phyloP scores from a whole-genome alignment of 2,797 vertebrate species.

The Anguilla obscura region DNA sequence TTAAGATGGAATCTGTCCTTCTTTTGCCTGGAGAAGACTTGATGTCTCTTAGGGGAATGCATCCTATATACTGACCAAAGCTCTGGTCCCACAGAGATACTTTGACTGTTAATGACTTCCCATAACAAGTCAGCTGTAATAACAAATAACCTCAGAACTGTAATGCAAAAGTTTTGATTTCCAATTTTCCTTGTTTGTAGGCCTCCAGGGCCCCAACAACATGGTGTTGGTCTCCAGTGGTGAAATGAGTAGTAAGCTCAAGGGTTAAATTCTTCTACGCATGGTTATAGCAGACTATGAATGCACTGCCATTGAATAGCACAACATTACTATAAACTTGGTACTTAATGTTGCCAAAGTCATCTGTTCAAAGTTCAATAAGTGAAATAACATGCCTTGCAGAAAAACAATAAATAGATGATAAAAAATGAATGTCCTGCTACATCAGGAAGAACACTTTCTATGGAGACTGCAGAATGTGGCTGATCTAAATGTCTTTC shows the following conservation, averaged over 20 bases:
- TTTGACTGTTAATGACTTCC: neutral
- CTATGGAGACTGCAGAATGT: neutral
- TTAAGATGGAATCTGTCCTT: conserved; percentile 41
- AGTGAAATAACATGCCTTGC: neutral
- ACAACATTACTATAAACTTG: neutral
- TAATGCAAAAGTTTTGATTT: conserved; percentile 4
- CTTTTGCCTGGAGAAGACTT: neutral
- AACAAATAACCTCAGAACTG: neutral
- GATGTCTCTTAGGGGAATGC: neutral
- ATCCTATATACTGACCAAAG: neutral
- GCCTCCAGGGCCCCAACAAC: neutral
- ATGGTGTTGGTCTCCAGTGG: neutral
- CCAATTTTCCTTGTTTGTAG: neutral
- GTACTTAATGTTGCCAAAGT: neutral
- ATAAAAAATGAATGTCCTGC: conserved; percentile 26
- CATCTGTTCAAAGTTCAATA: neutral
- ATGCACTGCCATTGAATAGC: neutral
- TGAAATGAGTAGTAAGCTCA: neutral
- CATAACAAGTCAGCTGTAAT: neutral
- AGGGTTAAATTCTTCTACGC: neutral
- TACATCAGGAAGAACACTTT: neutral
- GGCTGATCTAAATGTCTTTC: neutral
- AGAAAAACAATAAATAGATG: conserved; percentile 9
- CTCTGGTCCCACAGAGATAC: neutral
- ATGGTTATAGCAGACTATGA: neutral